Evolutionary conservation across 2,888 invertebrate genomes (phyloP).

Genomic region (Atherix ibis): DNA sequence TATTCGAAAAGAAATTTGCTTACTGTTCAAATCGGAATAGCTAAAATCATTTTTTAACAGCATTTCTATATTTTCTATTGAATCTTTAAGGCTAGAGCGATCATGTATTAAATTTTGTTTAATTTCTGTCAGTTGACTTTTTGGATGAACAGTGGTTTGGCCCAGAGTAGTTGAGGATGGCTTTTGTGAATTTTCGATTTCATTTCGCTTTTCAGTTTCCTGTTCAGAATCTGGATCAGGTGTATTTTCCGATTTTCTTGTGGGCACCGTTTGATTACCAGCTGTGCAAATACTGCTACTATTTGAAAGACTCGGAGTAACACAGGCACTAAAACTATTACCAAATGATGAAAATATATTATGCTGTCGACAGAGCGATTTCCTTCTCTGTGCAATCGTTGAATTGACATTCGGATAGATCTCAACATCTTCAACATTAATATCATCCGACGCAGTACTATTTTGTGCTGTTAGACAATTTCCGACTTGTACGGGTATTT

Average conservation of each 20-base stretch:
- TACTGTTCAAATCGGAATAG: constrained; percentile 29
- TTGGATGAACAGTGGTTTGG: constrained; percentile 13
- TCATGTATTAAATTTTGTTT: constrained; percentile 23
- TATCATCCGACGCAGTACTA: constrained; percentile 22
- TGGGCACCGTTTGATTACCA: constrained; percentile 18
- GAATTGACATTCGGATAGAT: constrained; percentile 24
- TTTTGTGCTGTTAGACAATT: constrained; percentile 14
- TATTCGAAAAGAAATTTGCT: constrained; percentile 22
- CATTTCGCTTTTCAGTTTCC: constrained; percentile 11
- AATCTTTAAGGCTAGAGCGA: constrained; percentile 24
- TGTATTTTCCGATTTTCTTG: constrained; percentile 15
- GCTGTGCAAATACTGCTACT: constrained; percentile 19
- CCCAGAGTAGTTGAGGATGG: constrained; percentile 1
- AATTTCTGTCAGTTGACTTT: constrained; percentile 23
- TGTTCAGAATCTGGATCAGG: constrained; percentile 16
- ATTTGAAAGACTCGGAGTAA: constrained; percentile 26
- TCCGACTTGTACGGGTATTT: constrained; percentile 1
- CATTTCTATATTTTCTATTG: constrained; percentile 31
- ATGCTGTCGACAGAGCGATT: constrained; percentile 31
- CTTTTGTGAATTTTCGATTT: too few relatives aligned
- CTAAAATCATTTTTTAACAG: constrained; percentile 32
- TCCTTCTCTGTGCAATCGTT: constrained; percentile 28
- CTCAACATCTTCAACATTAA: constrained; percentile 24
- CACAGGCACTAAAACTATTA: constrained; percentile 24
- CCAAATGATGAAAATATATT: constrained; percentile 31